A percentile compares a stretch with the other conserved stretches of the same genome.
These are phyloP conservation scores for Sycophila sp. DNA, from an alignment of 1,140 invertebrate species.

Conservation along the genomic window DNA sequence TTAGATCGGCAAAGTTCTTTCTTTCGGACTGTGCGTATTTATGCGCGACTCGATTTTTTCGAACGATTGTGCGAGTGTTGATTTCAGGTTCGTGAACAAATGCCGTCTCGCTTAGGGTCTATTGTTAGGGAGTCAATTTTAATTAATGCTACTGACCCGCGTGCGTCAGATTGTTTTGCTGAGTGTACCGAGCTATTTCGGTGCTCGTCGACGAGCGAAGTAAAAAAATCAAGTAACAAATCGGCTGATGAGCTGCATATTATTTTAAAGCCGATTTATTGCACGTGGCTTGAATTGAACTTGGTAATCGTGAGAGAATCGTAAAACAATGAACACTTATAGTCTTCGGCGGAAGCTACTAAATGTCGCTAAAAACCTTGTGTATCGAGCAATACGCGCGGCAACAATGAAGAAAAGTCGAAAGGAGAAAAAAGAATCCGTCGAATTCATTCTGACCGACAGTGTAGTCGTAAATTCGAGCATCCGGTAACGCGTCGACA, in stretches of 20 bases:
- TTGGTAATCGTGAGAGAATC: constrained; percentile 31
- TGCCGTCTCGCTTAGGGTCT: background rate
- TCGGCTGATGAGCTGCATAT: background rate
- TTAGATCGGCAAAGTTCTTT: background rate
- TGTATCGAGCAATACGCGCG: no score
- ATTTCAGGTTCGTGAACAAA: background rate
- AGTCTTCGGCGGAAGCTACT: background rate
- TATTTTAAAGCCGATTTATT: constrained; percentile 18
- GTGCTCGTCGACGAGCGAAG: background rate
- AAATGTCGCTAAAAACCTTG: background rate
- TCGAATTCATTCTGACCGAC: background rate
- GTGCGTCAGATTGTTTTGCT: no score
- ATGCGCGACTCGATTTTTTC: background rate
- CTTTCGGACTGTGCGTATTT: background rate
- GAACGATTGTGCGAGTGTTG: no score
- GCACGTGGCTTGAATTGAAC: constrained; percentile 7
- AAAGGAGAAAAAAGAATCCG: no score
- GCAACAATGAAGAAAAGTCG: no score
- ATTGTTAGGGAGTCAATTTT: background rate
- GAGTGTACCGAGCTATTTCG: background rate
- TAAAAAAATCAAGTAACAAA: constrained; percentile 9
- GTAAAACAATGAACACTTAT: constrained; percentile 13
- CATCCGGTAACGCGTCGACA: no score
- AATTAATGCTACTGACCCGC: background rate
- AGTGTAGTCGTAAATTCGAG: no score